phyloP scores from a whole-genome alignment of 92 coral and sea anemone genomes.

The Zoanthus sansibaricus region DNA sequence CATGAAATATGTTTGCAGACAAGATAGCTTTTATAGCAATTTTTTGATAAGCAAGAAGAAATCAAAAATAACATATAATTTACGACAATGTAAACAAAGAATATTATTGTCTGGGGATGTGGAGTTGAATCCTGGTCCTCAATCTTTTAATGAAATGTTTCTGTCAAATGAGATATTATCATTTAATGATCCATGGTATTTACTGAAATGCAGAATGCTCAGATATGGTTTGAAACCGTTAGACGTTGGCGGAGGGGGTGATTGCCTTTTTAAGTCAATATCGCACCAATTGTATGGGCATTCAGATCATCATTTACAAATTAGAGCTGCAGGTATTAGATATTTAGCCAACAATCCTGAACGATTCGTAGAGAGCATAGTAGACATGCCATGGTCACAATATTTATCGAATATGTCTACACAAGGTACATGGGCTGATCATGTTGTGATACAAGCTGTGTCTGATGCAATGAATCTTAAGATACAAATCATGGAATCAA shows the following conservation, averaged over 20 bases:
- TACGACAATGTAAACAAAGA: constrained; percentile 1
- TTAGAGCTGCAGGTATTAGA: not conserved
- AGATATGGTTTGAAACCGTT: not conserved
- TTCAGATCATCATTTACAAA: not conserved
- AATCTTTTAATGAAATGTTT: constrained; percentile 20
- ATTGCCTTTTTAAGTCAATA: not conserved
- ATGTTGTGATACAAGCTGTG: constrained; percentile 1
- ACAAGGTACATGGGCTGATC: constrained; percentile 14
- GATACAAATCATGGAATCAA: not conserved
- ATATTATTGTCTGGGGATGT: constrained; percentile 57
- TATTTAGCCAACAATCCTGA: not conserved
- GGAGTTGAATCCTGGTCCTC: constrained; percentile 69
- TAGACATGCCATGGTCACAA: constrained; percentile 1
- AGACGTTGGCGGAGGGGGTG: constrained; percentile 5
- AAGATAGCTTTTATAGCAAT: constrained; percentile 45
- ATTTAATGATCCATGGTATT: constrained; percentile 11
- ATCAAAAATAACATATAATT: constrained; percentile 26
- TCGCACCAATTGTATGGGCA: not conserved
- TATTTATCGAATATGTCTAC: not conserved
- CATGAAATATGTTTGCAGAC: constrained; percentile 29
- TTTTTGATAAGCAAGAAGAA: constrained; percentile 23
- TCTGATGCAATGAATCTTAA: constrained; percentile 7
- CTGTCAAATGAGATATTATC: constrained; percentile 19
- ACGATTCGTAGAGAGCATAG: constrained; percentile 1
- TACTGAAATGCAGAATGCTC: not conserved